Evolutionary conservation across 2,797 vertebrate species (phyloP).

Genomic region (Toxotes lorentzi): DNA sequence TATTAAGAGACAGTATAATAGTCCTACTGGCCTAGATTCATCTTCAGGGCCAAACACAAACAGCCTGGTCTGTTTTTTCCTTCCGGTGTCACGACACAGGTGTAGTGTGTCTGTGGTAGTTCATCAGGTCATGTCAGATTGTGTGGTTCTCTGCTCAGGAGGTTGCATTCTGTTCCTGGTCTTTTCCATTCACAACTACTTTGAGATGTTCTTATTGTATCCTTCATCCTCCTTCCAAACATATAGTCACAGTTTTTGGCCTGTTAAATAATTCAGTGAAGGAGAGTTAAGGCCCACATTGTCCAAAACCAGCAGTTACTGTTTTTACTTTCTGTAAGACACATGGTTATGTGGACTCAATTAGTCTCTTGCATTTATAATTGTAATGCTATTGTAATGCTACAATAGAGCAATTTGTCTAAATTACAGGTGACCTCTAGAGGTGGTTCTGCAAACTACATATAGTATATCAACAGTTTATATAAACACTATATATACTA

Average conservation of each 20-base stretch:
- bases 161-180: too few relatives aligned
- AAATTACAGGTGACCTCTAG: background rate
- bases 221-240: background rate
- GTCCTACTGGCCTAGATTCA: slow-evolving; percentile 61
- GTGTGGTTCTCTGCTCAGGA: background rate
- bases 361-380: background rate
- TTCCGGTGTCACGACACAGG: background rate
- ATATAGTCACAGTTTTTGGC: background rate
- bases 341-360: background rate
- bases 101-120: background rate
- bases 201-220: too few relatives aligned
- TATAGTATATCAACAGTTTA: too few relatives aligned
- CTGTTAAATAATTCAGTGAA: too few relatives aligned
- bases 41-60: slow-evolving; percentile 20
- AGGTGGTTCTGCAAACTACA: background rate
- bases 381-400: background rate
- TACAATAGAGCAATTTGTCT: background rate
- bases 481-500: too few relatives aligned
- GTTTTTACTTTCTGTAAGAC: too few relatives aligned
- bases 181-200: too few relatives aligned
- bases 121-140: background rate
- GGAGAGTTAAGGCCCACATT: background rate
- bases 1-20: slow-evolving; percentile 36
- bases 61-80: background rate
- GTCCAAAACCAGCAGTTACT: background rate